Evolutionary conservation across 2,888 invertebrate genomes (phyloP), one percentile per base, ranked within the genome.

Genomic region (Carabus problematicus): DNA sequence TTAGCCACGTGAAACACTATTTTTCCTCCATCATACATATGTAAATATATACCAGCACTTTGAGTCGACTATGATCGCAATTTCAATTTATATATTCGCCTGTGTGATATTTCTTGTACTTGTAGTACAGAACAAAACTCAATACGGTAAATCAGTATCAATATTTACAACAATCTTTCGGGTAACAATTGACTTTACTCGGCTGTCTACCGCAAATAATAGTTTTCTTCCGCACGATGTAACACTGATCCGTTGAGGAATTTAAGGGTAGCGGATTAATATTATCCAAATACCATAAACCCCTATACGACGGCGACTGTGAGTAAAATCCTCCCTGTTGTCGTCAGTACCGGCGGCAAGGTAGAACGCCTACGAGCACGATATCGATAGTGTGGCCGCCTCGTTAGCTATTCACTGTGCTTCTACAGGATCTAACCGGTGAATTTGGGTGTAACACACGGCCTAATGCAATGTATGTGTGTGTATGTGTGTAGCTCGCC

Each of bases 201-300:
- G 29, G 29, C 2, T 29, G 29, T 29, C 29, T 29, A 29, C 29
- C 29, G 6, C 29, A 29, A 29, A 29, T 29, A 29, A 29, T 6
- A 29, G 29, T 29, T 29, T 29, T 29, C 29, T 29, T 29, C 29
- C 29, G 29, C 29, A 6, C 29, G 29, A 29, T 6, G 2, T 3
- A 29, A 29, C 29, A 6, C 19, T 18, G 16, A 52, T 52, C 18
- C 52, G 19, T 52, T 11, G 12, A 11, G 16, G 52, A 52, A 52
- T 52, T 52, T 52, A 52, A n/a, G 52, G 52, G 52, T 16, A 52
- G 12, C 52, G 14, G 52, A 52, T 52, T 52, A 52, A 52, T 52
- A 16, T 19, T 18, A 52, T 9, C 52, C 52, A 52, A 52, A 52
- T 52, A 52, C 52, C 52, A 16, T 14, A 52, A 12, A 19, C 52